phyloP scores from a whole-genome alignment of 2,888 invertebrate genomes.

The Leucoma salicis region DNA sequence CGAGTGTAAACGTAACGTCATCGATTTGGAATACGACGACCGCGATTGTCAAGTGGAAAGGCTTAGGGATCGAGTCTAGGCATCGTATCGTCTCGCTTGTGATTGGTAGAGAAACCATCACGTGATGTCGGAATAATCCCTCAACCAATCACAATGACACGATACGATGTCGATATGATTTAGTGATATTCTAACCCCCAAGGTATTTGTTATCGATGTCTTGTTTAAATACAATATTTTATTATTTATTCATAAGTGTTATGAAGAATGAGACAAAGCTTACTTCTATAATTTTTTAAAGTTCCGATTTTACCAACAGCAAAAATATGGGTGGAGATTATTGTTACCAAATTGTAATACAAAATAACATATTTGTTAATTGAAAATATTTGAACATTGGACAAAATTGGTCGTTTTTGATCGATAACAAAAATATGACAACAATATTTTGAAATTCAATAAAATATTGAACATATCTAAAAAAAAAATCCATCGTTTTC shows the following conservation, averaged over 20 bases:
- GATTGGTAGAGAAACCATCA: too few relatives aligned
- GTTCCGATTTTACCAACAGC: too few relatives aligned
- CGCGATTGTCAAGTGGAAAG: too few relatives aligned
- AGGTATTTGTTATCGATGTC: too few relatives aligned
- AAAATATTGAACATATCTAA: neutral
- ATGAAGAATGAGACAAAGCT: neutral
- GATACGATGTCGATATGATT: too few relatives aligned
- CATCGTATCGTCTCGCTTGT: too few relatives aligned
- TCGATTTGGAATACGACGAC: too few relatives aligned
- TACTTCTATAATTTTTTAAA: neutral
- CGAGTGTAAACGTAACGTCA: too few relatives aligned
- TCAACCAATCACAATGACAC: too few relatives aligned
- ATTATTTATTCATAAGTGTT: constrained; percentile 2
- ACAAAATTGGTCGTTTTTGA: constrained; percentile 9
- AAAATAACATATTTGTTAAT: constrained; percentile 1
- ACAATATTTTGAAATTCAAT: neutral
- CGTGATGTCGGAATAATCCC: too few relatives aligned
- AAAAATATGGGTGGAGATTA: neutral
- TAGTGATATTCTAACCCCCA: too few relatives aligned
- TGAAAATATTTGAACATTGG: neutral
- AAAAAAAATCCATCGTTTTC: neutral
- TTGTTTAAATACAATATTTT: neutral
- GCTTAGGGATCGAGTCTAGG: too few relatives aligned
- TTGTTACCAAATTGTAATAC: neutral
- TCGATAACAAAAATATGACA: neutral